phyloP scores from a whole-genome alignment of 2,888 invertebrate species.

The Leptopilina drosophilae region DNA sequence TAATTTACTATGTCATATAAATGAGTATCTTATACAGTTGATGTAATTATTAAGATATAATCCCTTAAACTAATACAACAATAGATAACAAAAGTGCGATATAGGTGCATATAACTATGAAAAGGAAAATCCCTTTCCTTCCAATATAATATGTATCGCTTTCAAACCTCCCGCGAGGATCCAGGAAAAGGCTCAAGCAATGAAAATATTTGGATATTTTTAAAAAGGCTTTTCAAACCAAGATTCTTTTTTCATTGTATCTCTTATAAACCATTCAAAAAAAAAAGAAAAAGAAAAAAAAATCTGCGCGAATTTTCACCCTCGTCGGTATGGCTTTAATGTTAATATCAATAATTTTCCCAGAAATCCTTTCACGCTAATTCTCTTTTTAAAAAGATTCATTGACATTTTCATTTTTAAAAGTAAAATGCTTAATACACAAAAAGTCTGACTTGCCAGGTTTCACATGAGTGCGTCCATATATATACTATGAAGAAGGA shows the following conservation, averaged over 20 bases:
- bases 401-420: slow-evolving; percentile 32
- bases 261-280: not conserved
- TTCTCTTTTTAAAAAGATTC: not conserved
- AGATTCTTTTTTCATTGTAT: slow-evolving; percentile 20
- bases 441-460: slow-evolving; percentile 3
- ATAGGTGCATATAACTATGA: too few species aligned
- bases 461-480: not conserved
- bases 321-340: not conserved
- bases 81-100: not conserved
- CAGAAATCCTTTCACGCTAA: slow-evolving; percentile 12
- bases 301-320: slow-evolving; percentile 17
- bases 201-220: slow-evolving; percentile 37
- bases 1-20: too few species aligned
- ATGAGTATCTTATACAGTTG: too few species aligned
- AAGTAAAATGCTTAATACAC: not conserved
- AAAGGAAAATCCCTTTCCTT: not conserved
- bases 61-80: not conserved
- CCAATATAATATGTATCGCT: slow-evolving; percentile 5
- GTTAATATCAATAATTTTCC: not conserved
- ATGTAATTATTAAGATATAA: too few species aligned
- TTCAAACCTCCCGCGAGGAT: slow-evolving; percentile 10
- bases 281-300: not conserved
- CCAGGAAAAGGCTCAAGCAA: slow-evolving; percentile 32
- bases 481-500: not conserved
- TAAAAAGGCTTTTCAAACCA: not conserved